These are phyloP conservation scores for Ageneiosus marmoratus DNA, from an alignment of 2,113 vertebrate genomes.

Conservation along the genomic window DNA sequence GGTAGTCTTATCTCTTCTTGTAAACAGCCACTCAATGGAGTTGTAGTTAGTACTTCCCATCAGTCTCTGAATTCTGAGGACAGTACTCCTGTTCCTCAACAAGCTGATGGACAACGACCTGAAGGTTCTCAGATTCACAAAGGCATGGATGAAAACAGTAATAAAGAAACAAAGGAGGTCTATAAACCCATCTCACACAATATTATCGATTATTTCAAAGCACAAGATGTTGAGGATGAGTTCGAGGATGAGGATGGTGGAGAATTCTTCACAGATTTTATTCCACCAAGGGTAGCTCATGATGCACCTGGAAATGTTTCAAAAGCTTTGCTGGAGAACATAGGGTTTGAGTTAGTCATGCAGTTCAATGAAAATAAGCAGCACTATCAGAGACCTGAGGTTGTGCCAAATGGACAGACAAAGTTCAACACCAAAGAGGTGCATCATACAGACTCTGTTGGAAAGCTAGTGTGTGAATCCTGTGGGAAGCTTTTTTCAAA, in stretches of 20 bases:
- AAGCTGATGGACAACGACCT: conserved; percentile 71
- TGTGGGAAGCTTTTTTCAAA: conserved; percentile 96
- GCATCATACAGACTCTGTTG: conserved; percentile 70
- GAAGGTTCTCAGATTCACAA: conserved; percentile 71
- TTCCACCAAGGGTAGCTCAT: conserved; percentile 91
- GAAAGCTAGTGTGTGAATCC: conserved; percentile 77
- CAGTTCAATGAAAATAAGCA: conserved; percentile 96
- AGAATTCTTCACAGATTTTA: conserved; percentile 71
- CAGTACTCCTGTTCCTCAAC: conserved; percentile 57
- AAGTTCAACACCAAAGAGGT: conserved; percentile 62
- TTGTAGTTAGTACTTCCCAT: conserved; percentile 47
- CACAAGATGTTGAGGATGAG: conserved; percentile 67
- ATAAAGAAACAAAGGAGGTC: conserved; percentile 63
- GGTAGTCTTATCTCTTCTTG: conserved; percentile 36
- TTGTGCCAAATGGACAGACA: conserved; percentile 50
- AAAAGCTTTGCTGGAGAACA: conserved; percentile 92
- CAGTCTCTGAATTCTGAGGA: conserved; percentile 63
- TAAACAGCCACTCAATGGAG: conserved; percentile 65
- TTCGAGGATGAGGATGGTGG: conserved; percentile 47
- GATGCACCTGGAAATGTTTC: conserved; percentile 89
- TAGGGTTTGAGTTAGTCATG: conserved; percentile 95
- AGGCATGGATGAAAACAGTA: conserved; percentile 72
- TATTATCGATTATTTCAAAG: conserved; percentile 68
- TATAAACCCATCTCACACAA: conserved; percentile 74
- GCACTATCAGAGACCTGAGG: conserved; percentile 82